Base-by-base conservation (phyloP, 2,888 invertebrate species). In the Apocheima hispidaria region DNA sequence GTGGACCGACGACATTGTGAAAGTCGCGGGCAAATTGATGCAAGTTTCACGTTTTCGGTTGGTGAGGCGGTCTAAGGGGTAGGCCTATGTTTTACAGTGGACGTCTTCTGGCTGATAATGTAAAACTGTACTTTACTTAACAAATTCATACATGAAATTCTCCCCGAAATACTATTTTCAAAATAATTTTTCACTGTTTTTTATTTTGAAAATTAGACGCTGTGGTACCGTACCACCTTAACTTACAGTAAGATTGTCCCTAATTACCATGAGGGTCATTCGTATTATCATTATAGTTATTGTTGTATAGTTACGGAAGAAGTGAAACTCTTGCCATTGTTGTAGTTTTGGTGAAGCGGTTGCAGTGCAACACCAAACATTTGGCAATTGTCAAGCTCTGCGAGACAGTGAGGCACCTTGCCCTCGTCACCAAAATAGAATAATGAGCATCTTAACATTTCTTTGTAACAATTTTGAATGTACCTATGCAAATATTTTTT, bases 191-290 rank as follows among this genome's bases (percentile, higher is more conserved):
- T n/a, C n/a, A n/a, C n/a, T n/a, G n/a, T n/a, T n/a, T n/a, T n/a
- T n/a, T n/a, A n/a, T 40, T 20, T 20, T 20, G 18, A 20, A 18
- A 21, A 40, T 21, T 10, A n/a, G n/a, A n/a, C n/a, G n/a, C n/a
- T n/a, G n/a, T n/a, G n/a, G n/a, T n/a, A n/a, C n/a, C n/a, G n/a
- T n/a, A n/a, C 14, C 28, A 46, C 14, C 21, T 14, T 44, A 55
- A 55, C 18, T 21, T n/a, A 18, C 36, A 26, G 16, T 53, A 57
- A 52, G 41, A 62, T 53, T 62, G 52, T 35, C 52, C 56, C 52
- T 48, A 56, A 62, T 62, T 57, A 57, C 48, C 16, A 12, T 9
- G 52, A 52, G 48, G 56, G 56, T 53, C 51, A 56, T 43, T 21
- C 20, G 28, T 49, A 56, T 56, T 52, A 62, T 48, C 14, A 46